phyloP scores from a whole-genome alignment of 2,797 vertebrate genomes.

The Yasuhikotakia modesta region DNA sequence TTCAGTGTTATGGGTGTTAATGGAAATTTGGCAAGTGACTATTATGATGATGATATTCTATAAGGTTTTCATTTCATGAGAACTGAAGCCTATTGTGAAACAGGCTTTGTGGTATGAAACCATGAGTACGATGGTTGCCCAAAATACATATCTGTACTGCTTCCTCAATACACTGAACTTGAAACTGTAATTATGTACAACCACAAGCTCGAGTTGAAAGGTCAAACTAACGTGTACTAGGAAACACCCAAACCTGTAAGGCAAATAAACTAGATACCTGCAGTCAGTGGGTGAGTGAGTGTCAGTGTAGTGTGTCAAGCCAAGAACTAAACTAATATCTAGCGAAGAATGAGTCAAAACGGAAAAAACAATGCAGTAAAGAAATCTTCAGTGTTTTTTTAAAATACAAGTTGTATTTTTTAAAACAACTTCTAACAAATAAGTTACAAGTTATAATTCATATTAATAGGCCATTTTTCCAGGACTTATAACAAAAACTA shows the following conservation, averaged over 20 bases:
- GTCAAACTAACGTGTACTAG: background rate
- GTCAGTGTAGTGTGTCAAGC: background rate
- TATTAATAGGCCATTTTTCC: no score
- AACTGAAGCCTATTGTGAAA: background rate
- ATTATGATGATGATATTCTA: no score
- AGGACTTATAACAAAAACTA: no score
- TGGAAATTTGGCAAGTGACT: slow-evolving; percentile 58
- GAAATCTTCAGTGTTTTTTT: no score
- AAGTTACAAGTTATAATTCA: no score
- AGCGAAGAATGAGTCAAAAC: no score
- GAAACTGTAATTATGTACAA: slow-evolving; percentile 1
- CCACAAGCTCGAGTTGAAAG: background rate
- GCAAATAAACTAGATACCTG: background rate
- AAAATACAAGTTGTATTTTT: no score
- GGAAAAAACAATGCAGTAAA: background rate
- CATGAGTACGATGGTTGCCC: slow-evolving; percentile 2
- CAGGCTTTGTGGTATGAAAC: background rate
- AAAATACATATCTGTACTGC: no score
- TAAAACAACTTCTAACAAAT: no score
- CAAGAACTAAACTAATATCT: no score
- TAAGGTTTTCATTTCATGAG: slow-evolving; percentile 17
- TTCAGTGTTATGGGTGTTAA: slow-evolving; percentile 85
- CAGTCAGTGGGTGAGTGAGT: background rate
- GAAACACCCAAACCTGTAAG: background rate
- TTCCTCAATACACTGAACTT: no score